Evolutionary conservation across 1,140 invertebrate species (phyloP), one percentile per base, ranked within the genome.

Genomic region (honey bee (Apis mellifera)): DNA sequence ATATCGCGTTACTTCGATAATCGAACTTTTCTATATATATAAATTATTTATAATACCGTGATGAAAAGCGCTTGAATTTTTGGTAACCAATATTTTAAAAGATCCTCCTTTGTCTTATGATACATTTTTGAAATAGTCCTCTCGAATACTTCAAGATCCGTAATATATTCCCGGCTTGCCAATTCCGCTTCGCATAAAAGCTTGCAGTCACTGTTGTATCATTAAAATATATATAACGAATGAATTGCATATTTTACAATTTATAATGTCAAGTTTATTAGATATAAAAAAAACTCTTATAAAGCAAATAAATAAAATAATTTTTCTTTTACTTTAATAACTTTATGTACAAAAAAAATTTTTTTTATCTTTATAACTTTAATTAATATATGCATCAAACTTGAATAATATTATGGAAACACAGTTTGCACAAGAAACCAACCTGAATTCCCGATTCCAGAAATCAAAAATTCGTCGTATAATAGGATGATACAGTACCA

Each of bases 401-500:
- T 4, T 42, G 32, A 42, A 42, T 7, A 42, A 42, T 42, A 42
- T 42, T 42, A 42, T 42, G 5, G 32, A 42, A 42, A 42, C 4
- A 42, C 4, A 42, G n/a, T 23, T 62, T 9, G 23, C 7, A 9
- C 13, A 13, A 62, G 60, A 62, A 62, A 82, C 92, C 92, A 94
- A 98, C 97, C 95, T 95, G 90, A 97, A 98, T 77, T 96, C 95
- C 50, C 95, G 95, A 91, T 96, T 96, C 98, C 98, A 99, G 42
- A 98, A 95, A 88, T 97, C 96, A 66, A 98, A 92, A 15, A 98
- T 95, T 91, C 97, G 97, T 62, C 96, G 95, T 87, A 99, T 96
- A 89, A 97, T 97, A 0, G 97, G 96, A 94, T 98, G 98, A 75
- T 97, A 96, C 42, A 96, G 95, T 90, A 98, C 96, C 1, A 99